A percentile compares a stretch with the other conserved stretches of the same genome.
These are phyloP conservation scores for Penaeus japonicus DNA, from an alignment of 1,140 invertebrate species.

Conservation along the genomic window DNA sequence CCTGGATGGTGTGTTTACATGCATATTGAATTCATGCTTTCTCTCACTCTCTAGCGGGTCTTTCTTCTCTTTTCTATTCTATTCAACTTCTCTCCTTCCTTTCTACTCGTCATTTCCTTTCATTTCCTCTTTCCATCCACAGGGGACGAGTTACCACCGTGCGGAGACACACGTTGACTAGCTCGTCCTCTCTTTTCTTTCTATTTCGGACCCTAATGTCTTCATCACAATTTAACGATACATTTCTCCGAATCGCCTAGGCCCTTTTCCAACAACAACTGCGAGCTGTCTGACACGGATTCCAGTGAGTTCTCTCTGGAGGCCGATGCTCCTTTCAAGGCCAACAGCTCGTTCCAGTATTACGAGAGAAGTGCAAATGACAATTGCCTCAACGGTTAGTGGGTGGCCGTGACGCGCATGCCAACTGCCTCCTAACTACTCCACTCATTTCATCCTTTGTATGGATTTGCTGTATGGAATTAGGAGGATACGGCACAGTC, in stretches of 20 bases:
- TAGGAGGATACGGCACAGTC: too few relatives aligned
- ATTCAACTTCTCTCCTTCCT: not conserved
- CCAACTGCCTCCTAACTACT: too few relatives aligned
- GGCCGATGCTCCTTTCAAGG: constrained; percentile 1
- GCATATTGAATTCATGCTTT: not conserved
- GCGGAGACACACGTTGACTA: too few relatives aligned
- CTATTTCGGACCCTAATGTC: not conserved
- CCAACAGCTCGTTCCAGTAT: constrained; percentile 21
- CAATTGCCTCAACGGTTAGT: constrained; percentile 40
- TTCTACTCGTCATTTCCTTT: not conserved
- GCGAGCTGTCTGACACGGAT: constrained; percentile 31
- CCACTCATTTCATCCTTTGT: too few relatives aligned
- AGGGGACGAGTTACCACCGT: too few relatives aligned
- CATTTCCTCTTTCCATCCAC: not conserved
- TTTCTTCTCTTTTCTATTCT: not conserved
- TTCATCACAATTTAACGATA: not conserved
- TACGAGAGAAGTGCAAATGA: constrained; percentile 11
- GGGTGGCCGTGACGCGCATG: not conserved
- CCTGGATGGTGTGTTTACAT: too few relatives aligned
- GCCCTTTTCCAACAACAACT: constrained; percentile 36
- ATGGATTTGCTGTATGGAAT: too few relatives aligned
- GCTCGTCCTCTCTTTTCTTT: too few relatives aligned
- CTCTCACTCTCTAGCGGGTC: not conserved
- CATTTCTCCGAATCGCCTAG: not conserved
- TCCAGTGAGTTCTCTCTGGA: not conserved